Conservation (phyloP, 2,888 invertebrate genomes). For the Brenthis ino region DNA sequence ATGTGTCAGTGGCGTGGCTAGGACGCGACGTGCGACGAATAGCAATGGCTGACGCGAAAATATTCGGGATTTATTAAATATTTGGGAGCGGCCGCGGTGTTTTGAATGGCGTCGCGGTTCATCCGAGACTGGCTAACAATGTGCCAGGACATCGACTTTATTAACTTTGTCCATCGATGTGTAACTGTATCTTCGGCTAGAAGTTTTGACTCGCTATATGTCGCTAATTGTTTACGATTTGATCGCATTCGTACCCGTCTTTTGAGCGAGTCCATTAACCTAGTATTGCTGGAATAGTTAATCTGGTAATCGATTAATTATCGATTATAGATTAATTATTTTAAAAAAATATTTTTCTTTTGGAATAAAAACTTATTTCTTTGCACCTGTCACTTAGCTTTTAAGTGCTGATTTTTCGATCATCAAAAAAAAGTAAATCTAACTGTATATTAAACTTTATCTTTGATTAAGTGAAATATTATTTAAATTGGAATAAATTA, state of each 20-base stretch:
- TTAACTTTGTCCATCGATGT: slow-evolving; percentile 69
- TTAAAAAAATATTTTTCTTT: neutral
- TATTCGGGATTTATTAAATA: slow-evolving; percentile 60
- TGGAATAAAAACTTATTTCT: too few relatives aligned
- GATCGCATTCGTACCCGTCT: slow-evolving; percentile 6
- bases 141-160: slow-evolving; percentile 79
- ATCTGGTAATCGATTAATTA: slow-evolving; percentile 7
- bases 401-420: too few relatives aligned
- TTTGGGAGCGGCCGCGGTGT: slow-evolving; percentile 67
- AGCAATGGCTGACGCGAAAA: slow-evolving; percentile 57
- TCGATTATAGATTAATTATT: neutral
- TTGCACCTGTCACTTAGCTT: too few relatives aligned
- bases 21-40: slow-evolving; percentile 70
- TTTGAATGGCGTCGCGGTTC: slow-evolving; percentile 70
- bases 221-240: slow-evolving; percentile 36
- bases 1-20: slow-evolving; percentile 82
- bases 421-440: too few relatives aligned
- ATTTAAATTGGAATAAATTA: too few relatives aligned
- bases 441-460: too few relatives aligned
- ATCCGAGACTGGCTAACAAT: slow-evolving; percentile 68
- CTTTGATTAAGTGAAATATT: too few relatives aligned
- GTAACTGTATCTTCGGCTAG: slow-evolving; percentile 64
- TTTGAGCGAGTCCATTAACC: slow-evolving; percentile 35
- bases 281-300: slow-evolving; percentile 22
- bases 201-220: slow-evolving; percentile 39